These are phyloP conservation scores for Pogoniulus pusillus DNA, from an alignment of 2,797 vertebrate genomes.

Conservation along the genomic window DNA sequence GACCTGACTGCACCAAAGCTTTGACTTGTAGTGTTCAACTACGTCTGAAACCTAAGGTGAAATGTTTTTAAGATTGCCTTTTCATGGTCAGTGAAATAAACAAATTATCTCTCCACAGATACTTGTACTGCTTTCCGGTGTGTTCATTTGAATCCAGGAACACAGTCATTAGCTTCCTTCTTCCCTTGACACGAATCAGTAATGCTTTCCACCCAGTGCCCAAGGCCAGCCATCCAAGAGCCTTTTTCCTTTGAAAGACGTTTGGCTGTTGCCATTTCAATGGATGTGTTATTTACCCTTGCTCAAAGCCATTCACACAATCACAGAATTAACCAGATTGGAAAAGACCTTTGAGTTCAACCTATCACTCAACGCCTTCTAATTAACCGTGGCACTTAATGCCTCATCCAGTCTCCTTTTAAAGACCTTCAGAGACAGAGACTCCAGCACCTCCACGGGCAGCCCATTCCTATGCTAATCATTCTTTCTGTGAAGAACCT, in stretches of 20 bases:
- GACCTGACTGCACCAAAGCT: fast-evolving
- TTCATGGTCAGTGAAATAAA: not conserved
- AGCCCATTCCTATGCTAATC: too few species aligned
- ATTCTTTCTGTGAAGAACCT: too few species aligned
- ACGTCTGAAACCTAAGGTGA: not conserved
- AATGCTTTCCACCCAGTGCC: not conserved
- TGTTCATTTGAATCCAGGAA: not conserved
- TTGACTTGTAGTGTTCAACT: not conserved
- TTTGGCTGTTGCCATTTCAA: not conserved
- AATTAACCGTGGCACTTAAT: too few species aligned
- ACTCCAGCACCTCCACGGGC: too few species aligned
- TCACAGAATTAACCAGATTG: too few species aligned
- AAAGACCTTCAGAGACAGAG: too few species aligned
- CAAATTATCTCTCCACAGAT: not conserved
- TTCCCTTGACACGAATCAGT: not conserved
- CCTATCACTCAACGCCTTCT: too few species aligned
- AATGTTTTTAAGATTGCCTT: not conserved
- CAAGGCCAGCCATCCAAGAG: not conserved
- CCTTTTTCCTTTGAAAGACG: not conserved
- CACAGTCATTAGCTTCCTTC: not conserved
- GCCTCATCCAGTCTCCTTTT: too few species aligned
- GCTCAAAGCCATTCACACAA: not conserved
- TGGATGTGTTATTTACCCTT: not conserved
- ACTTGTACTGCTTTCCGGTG: not conserved
- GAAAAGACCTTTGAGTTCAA: too few species aligned